phyloP scores from a whole-genome alignment of 2,888 invertebrate genomes.

The Rhopalosiphum nymphaeae region DNA sequence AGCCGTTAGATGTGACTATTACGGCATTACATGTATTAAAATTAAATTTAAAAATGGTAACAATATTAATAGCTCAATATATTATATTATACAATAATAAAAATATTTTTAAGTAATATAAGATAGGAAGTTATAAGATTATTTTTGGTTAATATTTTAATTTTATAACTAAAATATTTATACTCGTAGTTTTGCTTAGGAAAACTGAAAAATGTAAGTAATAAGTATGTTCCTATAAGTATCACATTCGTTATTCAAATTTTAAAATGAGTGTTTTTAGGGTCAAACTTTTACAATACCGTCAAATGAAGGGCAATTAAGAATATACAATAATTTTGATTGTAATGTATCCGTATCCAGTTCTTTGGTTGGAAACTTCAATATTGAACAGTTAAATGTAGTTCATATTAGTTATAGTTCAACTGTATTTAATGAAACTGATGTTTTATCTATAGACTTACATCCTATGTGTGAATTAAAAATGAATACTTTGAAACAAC shows the following conservation, averaged over 20 bases:
- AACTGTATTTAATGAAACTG: not conserved
- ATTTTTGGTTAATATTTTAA: not conserved
- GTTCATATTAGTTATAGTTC: not conserved
- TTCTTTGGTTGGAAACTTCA: not conserved
- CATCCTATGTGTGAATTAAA: not conserved
- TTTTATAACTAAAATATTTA: not conserved
- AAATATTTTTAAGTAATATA: too few relatives aligned
- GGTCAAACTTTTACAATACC: not conserved
- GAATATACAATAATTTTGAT: constrained; percentile 68
- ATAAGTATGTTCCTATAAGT: not conserved
- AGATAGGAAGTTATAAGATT: not conserved
- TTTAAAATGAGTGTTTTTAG: constrained; percentile 1
- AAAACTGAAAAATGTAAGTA: not conserved
- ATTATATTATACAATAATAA: too few relatives aligned
- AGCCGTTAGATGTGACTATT: too few relatives aligned
- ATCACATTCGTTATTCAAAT: not conserved
- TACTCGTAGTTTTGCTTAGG: not conserved
- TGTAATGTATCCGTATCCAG: constrained; percentile 57
- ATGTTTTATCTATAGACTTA: not conserved
- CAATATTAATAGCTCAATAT: too few relatives aligned
- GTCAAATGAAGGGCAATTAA: constrained; percentile 67
- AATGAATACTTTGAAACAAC: not conserved
- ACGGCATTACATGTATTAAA: too few relatives aligned
- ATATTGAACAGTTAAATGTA: not conserved
- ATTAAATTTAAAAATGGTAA: too few relatives aligned